Evolutionary conservation across 2,888 invertebrate genomes (phyloP).

Genomic region (Acanthosepion esculentum): DNA sequence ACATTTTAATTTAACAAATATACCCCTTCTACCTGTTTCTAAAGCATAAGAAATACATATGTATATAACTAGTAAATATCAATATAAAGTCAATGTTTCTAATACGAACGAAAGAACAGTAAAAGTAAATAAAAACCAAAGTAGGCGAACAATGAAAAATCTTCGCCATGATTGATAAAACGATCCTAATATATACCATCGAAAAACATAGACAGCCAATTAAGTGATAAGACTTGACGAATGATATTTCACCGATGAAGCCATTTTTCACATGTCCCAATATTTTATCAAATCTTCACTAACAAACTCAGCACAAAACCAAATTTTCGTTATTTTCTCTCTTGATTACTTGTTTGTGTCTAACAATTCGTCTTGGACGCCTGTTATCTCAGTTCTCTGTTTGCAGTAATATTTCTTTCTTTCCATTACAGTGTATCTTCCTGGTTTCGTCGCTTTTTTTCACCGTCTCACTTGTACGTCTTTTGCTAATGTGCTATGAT

Average conservation of each 20-base stretch:
- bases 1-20: neutral
- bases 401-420: neutral
- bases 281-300: neutral
- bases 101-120: neutral
- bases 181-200: neutral
- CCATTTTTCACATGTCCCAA: neutral
- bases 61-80: no score
- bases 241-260: neutral
- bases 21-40: neutral
- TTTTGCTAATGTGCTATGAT: no score
- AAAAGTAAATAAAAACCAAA: neutral
- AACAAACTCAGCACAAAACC: neutral
- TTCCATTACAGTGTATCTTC: no score
- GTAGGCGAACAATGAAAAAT: neutral
- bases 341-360: neutral
- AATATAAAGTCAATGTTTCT: neutral
- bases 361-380: neutral
- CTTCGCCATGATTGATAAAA: neutral
- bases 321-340: neutral
- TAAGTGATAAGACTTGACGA: slow-evolving; percentile 16
- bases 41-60: neutral
- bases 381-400: neutral
- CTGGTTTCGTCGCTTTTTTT: no score
- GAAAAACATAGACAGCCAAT: neutral
- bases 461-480: no score